Conservation (phyloP, 2,113 vertebrate genomes). For the Ciconia stormi region DNA sequence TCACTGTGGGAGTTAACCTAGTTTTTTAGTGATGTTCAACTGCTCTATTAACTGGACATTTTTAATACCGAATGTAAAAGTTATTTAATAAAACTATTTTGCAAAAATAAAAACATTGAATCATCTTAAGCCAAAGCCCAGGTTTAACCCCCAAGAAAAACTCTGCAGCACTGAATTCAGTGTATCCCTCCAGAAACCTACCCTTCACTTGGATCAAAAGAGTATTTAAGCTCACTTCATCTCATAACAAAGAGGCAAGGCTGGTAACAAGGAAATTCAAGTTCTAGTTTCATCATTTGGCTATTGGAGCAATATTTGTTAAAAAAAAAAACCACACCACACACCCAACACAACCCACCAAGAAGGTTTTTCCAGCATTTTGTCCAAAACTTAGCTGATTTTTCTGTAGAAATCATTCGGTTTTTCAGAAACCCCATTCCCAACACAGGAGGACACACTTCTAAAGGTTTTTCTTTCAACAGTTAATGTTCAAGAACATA, state of each 20-base stretch:
- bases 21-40: not conserved
- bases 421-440: not conserved
- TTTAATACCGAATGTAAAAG: not conserved
- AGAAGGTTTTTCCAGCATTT: not conserved
- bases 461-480: not conserved
- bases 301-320: not conserved
- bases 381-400: not conserved
- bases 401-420: not conserved
- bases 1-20: constrained; percentile 21
- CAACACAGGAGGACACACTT: not conserved
- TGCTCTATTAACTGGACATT: not conserved
- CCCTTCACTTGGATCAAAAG: not conserved
- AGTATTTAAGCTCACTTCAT: not conserved
- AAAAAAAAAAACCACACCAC: not conserved
- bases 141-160: not conserved
- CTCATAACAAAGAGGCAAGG: not conserved
- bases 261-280: not conserved
- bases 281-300: not conserved
- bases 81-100: not conserved
- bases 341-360: not conserved
- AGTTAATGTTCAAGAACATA: not conserved
- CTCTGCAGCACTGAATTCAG: not conserved
- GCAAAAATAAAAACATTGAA: not conserved
- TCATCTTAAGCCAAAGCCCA: not conserved
- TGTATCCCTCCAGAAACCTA: not conserved